phyloP scores from a whole-genome alignment of 2,797 vertebrate species.

The Nannoperca obscura region DNA sequence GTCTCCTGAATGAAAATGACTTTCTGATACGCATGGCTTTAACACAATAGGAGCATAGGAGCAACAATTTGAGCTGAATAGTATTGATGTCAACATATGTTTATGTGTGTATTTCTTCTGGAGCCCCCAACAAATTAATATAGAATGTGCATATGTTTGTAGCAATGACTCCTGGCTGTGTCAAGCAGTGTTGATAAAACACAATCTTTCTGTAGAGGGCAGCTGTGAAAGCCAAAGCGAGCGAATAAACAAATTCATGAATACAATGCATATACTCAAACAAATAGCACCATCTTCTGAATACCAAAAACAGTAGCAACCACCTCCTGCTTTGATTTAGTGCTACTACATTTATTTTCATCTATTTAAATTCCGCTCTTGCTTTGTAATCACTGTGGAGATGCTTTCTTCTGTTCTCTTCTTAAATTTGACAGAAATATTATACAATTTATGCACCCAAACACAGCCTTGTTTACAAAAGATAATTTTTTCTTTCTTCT shows the following conservation, averaged over 20 bases:
- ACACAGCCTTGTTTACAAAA: conserved; percentile 50
- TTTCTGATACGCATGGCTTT: conserved; percentile 22
- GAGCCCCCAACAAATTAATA: conserved; percentile 64
- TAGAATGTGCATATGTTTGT: conserved; percentile 67
- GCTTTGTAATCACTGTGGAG: conserved; percentile 60
- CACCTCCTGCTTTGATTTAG: conserved; percentile 73
- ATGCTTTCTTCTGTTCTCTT: conserved; percentile 36
- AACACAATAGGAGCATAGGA: conserved; percentile 21
- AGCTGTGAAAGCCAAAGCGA: conserved; percentile 79
- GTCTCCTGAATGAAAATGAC: conserved; percentile 25
- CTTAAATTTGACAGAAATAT: conserved; percentile 54
- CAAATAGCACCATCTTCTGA: conserved; percentile 86
- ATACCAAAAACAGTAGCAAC: conserved; percentile 80
- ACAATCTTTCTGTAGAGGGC: conserved; percentile 75
- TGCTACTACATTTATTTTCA: conserved; percentile 66
- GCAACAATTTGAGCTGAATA: conserved; percentile 22
- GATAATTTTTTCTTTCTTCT: not conserved
- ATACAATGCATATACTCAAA: conserved; percentile 85
- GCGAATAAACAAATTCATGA: conserved; percentile 81
- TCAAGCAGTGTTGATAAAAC: conserved; percentile 76
- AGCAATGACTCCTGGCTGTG: conserved; percentile 59
- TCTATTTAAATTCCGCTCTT: conserved; percentile 70
- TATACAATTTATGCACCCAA: conserved; percentile 40
- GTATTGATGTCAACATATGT: conserved; percentile 41
- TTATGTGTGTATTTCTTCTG: not conserved